Evolutionary conservation across 2,113 vertebrate genomes (phyloP).

Genomic region (Lophius piscatorius): DNA sequence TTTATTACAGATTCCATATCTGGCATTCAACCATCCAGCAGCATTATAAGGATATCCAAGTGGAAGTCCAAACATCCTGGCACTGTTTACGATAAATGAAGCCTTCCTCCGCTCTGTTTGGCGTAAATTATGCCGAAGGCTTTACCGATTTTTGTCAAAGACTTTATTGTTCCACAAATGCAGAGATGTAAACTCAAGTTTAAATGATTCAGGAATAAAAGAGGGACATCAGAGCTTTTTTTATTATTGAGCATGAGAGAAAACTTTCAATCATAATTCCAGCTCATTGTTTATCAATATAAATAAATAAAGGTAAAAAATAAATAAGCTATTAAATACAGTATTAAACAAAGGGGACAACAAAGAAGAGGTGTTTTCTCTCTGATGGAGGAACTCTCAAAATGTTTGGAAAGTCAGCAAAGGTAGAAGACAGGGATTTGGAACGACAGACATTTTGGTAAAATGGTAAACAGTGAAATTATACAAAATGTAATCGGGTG

Average conservation of each 20-base stretch:
- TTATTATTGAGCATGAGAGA: constrained; percentile 69
- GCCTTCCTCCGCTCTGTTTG: constrained; percentile 14
- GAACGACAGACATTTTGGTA: constrained; percentile 35
- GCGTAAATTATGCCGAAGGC: constrained; percentile 27
- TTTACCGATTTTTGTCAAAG: constrained; percentile 10
- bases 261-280: constrained; percentile 77
- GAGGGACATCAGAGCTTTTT: constrained; percentile 10
- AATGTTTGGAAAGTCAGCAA: constrained; percentile 45
- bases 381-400: constrained; percentile 43
- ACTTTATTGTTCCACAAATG: constrained; percentile 50
- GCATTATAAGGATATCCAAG: constrained; percentile 38
- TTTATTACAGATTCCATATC: constrained; percentile 25
- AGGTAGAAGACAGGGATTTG: constrained; percentile 42
- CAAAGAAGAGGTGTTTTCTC: constrained; percentile 47
- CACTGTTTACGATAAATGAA: constrained; percentile 18
- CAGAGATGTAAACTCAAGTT: constrained; percentile 21
- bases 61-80: constrained; percentile 56
- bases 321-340: constrained; percentile 86
- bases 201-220: constrained; percentile 33
- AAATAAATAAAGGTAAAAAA: constrained; percentile 85
- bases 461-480: constrained; percentile 47
- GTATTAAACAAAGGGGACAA: constrained; percentile 74
- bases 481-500: constrained; percentile 56
- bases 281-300: constrained; percentile 76
- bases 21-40: constrained; percentile 18